Base-by-base conservation (phyloP, 1,140 invertebrate species). In the Phocides pigmalion region DNA sequence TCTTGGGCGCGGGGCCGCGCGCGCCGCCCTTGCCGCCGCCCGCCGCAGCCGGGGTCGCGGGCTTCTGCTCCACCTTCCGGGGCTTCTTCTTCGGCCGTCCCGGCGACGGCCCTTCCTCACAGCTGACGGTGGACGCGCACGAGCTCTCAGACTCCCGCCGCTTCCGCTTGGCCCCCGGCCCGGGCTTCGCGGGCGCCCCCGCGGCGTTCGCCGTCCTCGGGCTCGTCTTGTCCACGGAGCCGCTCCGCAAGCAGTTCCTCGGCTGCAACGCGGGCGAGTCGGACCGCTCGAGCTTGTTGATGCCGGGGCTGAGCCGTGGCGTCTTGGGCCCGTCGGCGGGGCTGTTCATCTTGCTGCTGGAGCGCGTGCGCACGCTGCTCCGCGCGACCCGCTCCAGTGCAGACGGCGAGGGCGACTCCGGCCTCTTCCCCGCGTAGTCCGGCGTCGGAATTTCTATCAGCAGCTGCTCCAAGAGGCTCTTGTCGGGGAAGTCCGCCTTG, bases 121-220 rank as follows among this genome's bases (percentile, higher is more conserved):
- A 92, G 68, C 94, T 93, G 58, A 93, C 89, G 70, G 92, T 91
- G 8, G 92, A 93, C 14, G 94, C 92, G 44, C 92, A 93, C n/a
- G 94, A 95, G 79, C 95, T 95, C 67, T 96, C 96, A 0, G 95
- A 96, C 77, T 96, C 96, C 71, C 95, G 94, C 2, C 96, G 91
- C 80, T 96, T 96, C 44, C 96, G 92, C 74, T 97, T 96, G 3
- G 51, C 77, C 64, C 54, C 84, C 28, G 70, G 79, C 11, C 54
- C 70, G 11, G 82, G 68, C 67, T 84, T 82, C 17, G 68, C 68
- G 0, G 70, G 64, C 9, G 68, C 25, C 25, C 25, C 25, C 25
- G 25, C 25, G 25, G 25, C 25, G 25, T 28, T 28, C 25, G 25
- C 66, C 9, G 66, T 66, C 39, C 77, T 77, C 8, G 91, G 89